phyloP scores from a whole-genome alignment of 1,140 invertebrate genomes.

The Platyscapa corneri region DNA sequence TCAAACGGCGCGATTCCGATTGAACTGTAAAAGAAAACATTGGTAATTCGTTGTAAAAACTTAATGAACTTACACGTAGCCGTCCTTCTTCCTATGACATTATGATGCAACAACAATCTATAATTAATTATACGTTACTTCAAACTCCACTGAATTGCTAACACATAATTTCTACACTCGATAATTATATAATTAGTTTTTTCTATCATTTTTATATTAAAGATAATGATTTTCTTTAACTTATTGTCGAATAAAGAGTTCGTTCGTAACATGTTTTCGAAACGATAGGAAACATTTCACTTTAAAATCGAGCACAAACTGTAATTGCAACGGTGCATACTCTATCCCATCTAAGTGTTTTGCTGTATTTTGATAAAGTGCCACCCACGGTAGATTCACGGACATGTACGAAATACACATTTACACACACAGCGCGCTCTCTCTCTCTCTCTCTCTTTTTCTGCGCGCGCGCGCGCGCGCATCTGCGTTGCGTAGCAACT shows the following conservation, averaged over 20 bases:
- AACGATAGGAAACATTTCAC: conserved; percentile 33
- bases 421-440: too few relatives aligned
- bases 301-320: neutral
- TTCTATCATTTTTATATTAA: conserved; percentile 9
- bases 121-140: conserved; percentile 37
- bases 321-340: neutral
- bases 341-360: neutral
- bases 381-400: neutral
- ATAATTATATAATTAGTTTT: conserved; percentile 8
- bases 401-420: too few relatives aligned
- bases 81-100: neutral
- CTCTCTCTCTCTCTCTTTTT: too few relatives aligned
- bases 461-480: conserved; percentile 8
- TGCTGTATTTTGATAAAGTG: conserved; percentile 25
- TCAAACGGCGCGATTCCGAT: too few relatives aligned
- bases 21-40: conserved; percentile 16
- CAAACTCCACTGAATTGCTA: conserved; percentile 29
- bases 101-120: conserved; percentile 40
- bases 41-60: conserved; percentile 25
- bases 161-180: conserved; percentile 26
- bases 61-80: conserved; percentile 12
- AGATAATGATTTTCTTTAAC: neutral
- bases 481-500: neutral
- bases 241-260: conserved; percentile 49
- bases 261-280: conserved; percentile 4